phyloP scores from a whole-genome alignment of 2,797 vertebrate genomes.

The Galagoides demidoff region DNA sequence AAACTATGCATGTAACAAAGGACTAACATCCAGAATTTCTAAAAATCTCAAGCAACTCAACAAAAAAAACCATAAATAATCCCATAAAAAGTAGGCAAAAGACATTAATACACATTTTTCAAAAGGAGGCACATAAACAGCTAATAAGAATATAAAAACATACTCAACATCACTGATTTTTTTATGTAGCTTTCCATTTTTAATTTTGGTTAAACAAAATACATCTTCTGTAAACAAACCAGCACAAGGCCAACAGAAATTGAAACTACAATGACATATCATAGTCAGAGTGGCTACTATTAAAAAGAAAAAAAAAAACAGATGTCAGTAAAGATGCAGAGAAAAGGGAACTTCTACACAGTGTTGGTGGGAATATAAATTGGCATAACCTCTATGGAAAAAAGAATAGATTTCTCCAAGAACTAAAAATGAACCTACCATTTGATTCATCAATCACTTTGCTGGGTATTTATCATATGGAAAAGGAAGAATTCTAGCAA shows the following conservation, averaged over 20 bases:
- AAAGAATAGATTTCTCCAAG: neutral
- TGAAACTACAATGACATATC: neutral
- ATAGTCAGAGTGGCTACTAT: neutral
- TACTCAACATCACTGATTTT: neutral
- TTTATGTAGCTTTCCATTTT: no score
- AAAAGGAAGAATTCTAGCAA: neutral
- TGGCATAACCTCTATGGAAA: neutral
- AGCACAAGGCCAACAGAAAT: neutral
- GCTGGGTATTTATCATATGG: neutral
- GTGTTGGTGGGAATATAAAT: neutral
- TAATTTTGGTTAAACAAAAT: no score
- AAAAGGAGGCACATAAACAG: neutral
- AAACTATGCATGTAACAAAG: neutral
- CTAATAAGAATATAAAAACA: neutral
- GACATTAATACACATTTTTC: neutral
- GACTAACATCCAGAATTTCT: neutral
- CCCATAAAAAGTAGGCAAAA: neutral
- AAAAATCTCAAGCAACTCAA: neutral
- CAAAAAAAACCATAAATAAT: neutral
- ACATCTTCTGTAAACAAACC: no score
- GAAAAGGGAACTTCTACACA: neutral
- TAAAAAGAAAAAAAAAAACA: neutral
- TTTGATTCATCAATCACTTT: neutral
- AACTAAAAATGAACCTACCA: neutral
- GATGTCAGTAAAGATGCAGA: no score